Conservation (phyloP, 2,888 invertebrate genomes). For the Microplitis deprimator region DNA sequence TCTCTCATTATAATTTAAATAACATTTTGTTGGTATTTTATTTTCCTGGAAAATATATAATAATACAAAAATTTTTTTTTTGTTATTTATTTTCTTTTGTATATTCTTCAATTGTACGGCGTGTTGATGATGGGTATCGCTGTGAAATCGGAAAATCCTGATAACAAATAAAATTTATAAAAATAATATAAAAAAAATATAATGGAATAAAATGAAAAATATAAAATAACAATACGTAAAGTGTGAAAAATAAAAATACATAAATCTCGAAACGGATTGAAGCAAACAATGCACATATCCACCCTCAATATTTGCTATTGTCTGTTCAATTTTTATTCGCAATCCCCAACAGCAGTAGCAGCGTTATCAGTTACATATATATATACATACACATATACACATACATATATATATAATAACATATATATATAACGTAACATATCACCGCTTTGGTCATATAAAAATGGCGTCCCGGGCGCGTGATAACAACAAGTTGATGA, state of each 20-base stretch:
- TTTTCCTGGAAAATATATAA: constrained; percentile 3
- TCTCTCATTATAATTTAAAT: constrained; percentile 31
- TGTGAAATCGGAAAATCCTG: constrained; percentile 12
- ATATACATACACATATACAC: background rate
- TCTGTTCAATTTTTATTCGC: constrained; percentile 39
- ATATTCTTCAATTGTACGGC: background rate
- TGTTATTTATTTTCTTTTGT: background rate
- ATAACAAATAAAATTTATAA: background rate
- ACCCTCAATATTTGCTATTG: constrained; percentile 16
- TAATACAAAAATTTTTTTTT: background rate
- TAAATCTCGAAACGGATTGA: constrained; percentile 27
- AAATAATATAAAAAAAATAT: background rate
- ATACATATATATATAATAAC: too few species aligned
- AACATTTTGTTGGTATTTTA: constrained; percentile 5
- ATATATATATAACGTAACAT: background rate
- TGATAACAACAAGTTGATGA: constrained; percentile 68
- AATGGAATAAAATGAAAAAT: constrained; percentile 1
- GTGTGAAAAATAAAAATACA: constrained; percentile 25
- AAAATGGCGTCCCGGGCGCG: constrained; percentile 56
- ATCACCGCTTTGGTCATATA: background rate
- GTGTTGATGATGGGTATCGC: background rate
- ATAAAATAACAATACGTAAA: background rate
- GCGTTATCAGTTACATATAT: background rate
- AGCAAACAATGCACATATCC: constrained; percentile 33
- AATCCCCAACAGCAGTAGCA: constrained; percentile 32